Base-by-base conservation (phyloP, 2,113 vertebrate species). In the Lepidothrix coronata region DNA sequence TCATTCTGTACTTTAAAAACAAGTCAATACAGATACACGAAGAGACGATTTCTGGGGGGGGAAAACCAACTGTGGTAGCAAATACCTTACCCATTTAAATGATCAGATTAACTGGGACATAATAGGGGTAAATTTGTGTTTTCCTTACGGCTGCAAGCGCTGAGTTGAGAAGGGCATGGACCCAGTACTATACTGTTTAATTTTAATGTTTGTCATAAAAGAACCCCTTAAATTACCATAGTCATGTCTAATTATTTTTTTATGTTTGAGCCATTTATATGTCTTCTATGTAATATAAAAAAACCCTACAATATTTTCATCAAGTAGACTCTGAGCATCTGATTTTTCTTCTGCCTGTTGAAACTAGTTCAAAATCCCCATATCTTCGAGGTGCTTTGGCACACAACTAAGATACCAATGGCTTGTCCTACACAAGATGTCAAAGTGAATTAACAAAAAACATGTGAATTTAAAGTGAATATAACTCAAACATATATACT, bases 381-480 rank as follows among this genome's bases (percentile, higher is more conserved):
- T 51, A 44, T 39, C 68, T 90, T 92, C 67, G 86, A 57, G 43
- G 88, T 90, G 33, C 65, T 92, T 77, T 93, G 90, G 74, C 63
- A 82, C 3, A 2, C 88, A 55, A 46, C 46, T 79, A 90, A 31
- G 61, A 65, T 55, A 74, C 52, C 44, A 75, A 48, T 20, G 39
- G 14, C 27, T 88, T 74, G 51, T 83, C 67, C 78, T 86, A 68
- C 35, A 74, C 52, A 52, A 79, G 46, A 52, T 49, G 72, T 57
- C 92, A 52, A 86, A 85, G 48, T 39, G 46, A 88, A 91, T 94
- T 94, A 95, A 63, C 55, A 65, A 73, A 88, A 91, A 71, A 82
- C 23, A 95, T 72, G 58, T 55, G 71, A 91, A 89, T 88, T 85
- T 91, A 76, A 91, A 88, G 63, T 83, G 68, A 95, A 46, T 71